Evolutionary conservation across 2,113 vertebrate species (phyloP).

Genomic region (Blennius ocellaris): DNA sequence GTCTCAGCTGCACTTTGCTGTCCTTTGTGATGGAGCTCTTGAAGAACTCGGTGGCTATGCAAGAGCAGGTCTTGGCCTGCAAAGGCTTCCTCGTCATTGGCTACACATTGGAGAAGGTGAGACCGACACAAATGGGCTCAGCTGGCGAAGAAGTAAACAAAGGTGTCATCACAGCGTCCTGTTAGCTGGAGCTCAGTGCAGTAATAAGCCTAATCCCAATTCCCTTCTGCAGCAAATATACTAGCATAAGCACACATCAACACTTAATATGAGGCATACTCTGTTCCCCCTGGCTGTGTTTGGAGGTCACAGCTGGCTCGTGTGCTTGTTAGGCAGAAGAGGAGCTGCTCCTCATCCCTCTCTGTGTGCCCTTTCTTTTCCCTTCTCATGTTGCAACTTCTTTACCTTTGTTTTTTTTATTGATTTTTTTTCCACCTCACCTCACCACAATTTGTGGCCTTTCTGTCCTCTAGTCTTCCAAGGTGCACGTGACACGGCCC

Average conservation of each 20-base stretch:
- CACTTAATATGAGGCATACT: slow-evolving; percentile 30
- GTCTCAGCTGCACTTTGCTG: slow-evolving; percentile 92
- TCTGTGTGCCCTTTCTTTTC: slow-evolving; percentile 30
- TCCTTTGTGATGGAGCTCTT: slow-evolving; percentile 97
- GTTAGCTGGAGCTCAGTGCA: slow-evolving; percentile 25
- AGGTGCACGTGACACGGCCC: slow-evolving; percentile 91
- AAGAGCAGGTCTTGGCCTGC: slow-evolving; percentile 97
- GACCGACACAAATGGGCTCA: slow-evolving; percentile 29
- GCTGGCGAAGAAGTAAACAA: slow-evolving; percentile 19
- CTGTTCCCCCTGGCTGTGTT: slow-evolving; percentile 44
- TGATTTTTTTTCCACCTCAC: neutral
- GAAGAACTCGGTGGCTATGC: slow-evolving; percentile 98
- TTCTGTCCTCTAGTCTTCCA: slow-evolving; percentile 89
- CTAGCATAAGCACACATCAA: slow-evolving; percentile 13
- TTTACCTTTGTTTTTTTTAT: slow-evolving; percentile 7
- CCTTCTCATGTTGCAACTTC: slow-evolving; percentile 4
- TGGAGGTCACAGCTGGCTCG: slow-evolving; percentile 62
- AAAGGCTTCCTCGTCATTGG: slow-evolving; percentile 99
- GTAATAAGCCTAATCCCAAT: slow-evolving; percentile 24
- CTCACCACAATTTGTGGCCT: neutral
- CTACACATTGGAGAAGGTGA: slow-evolving; percentile 96
- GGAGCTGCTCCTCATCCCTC: slow-evolving; percentile 36
- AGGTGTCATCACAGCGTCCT: slow-evolving; percentile 24
- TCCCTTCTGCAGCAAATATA: slow-evolving; percentile 25
- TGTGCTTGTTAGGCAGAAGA: slow-evolving; percentile 59